Conservation (phyloP, 2,797 vertebrate species). For the Poecilia wingei region DNA sequence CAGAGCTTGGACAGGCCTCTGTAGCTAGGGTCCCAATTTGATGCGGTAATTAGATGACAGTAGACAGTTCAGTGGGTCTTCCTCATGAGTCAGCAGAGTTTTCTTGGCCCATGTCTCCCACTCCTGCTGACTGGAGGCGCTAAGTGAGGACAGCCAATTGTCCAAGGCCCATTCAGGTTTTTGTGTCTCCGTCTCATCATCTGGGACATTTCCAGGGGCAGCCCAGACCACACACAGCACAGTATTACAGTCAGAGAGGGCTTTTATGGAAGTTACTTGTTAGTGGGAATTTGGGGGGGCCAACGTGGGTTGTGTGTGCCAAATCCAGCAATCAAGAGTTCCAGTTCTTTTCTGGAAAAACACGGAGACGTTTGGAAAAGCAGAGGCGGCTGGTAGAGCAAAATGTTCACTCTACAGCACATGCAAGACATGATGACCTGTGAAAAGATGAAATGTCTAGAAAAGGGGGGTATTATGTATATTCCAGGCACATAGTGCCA, state of each 20-base stretch:
- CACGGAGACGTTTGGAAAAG: slow-evolving; percentile 32
- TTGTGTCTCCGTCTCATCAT: slow-evolving; percentile 76
- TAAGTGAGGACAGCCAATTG: slow-evolving; percentile 65
- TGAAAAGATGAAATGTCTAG: slow-evolving; percentile 13
- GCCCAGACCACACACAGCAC: slow-evolving; percentile 69
- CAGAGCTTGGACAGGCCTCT: slow-evolving; percentile 54
- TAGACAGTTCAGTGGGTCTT: slow-evolving; percentile 59
- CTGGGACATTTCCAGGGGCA: slow-evolving; percentile 54
- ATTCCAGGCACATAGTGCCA: too few species aligned
- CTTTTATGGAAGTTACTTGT: slow-evolving; percentile 68
- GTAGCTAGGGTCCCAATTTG: slow-evolving; percentile 71
- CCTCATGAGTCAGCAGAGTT: slow-evolving; percentile 78
- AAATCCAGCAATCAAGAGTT: slow-evolving; percentile 60
- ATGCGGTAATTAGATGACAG: slow-evolving; percentile 72
- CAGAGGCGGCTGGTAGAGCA: slow-evolving; percentile 29
- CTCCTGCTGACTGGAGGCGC: slow-evolving; percentile 54
- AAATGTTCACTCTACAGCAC: slow-evolving; percentile 26
- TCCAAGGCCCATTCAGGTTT: slow-evolving; percentile 68
- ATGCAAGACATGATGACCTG: slow-evolving; percentile 25
- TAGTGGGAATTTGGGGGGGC: slow-evolving; percentile 57
- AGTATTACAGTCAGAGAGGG: slow-evolving; percentile 56
- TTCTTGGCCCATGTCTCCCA: slow-evolving; percentile 61
- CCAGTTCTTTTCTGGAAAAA: slow-evolving; percentile 56
- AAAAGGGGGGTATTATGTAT: background rate
- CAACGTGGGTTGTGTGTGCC: slow-evolving; percentile 52